These are phyloP conservation scores for Nephotettix cincticeps DNA, from an alignment of 1,140 invertebrate genomes.

Conservation along the genomic window DNA sequence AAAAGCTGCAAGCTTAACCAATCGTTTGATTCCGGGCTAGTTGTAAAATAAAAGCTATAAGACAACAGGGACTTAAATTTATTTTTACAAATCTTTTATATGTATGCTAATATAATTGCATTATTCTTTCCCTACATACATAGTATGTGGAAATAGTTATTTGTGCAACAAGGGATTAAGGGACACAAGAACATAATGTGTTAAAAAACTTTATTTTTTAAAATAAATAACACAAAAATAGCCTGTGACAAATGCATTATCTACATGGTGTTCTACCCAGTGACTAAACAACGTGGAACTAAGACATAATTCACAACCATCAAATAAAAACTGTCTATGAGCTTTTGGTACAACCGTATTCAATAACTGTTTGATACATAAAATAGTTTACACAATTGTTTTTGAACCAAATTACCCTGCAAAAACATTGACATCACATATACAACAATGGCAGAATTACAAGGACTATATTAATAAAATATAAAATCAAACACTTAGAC, in stretches of 20 bases:
- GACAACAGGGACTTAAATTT: too few species aligned
- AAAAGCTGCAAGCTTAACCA: too few species aligned
- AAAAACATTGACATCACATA: slow-evolving; percentile 6
- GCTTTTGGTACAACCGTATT: slow-evolving; percentile 13
- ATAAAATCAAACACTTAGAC: background rate
- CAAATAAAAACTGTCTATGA: slow-evolving; percentile 14
- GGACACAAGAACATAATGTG: background rate
- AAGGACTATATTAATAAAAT: background rate
- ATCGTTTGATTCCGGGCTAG: too few species aligned
- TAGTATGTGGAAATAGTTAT: too few species aligned
- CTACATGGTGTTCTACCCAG: slow-evolving; percentile 8
- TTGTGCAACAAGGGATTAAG: too few species aligned
- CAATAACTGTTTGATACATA: background rate
- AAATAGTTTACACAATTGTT: background rate
- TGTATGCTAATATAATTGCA: too few species aligned
- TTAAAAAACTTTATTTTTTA: background rate
- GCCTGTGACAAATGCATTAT: background rate
- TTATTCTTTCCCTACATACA: too few species aligned
- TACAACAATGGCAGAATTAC: background rate
- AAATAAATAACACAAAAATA: slow-evolving; percentile 10
- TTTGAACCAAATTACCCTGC: slow-evolving; percentile 8
- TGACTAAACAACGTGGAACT: background rate
- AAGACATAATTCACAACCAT: slow-evolving; percentile 15
- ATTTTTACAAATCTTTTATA: too few species aligned
- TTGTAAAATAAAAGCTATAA: too few species aligned